Conservation (phyloP, 2,888 invertebrate genomes). For the Brenthis hecate region DNA sequence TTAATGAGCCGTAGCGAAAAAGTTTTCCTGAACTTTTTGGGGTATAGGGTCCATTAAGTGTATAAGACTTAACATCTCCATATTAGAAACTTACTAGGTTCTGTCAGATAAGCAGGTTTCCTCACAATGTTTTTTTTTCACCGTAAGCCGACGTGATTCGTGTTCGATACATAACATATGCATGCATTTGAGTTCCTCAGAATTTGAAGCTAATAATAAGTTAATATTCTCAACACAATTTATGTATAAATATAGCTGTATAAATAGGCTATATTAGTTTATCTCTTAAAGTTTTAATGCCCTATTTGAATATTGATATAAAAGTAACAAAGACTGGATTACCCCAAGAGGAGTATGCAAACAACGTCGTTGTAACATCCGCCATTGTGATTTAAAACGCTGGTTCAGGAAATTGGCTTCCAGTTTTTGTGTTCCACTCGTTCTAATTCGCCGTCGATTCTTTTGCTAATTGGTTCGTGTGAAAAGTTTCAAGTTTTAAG, state of each 20-base stretch:
- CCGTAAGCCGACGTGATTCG: too few species aligned
- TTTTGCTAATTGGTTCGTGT: conserved; percentile 64
- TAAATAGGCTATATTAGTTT: background rate
- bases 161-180: too few species aligned
- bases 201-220: too few species aligned
- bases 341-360: conserved; percentile 27
- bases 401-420: conserved; percentile 52
- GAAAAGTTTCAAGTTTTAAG: conserved; percentile 27
- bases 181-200: too few species aligned
- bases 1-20: too few species aligned
- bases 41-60: too few species aligned
- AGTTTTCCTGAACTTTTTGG: too few species aligned
- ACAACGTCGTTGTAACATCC: conserved; percentile 36
- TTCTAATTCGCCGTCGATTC: conserved; percentile 64
- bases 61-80: too few species aligned
- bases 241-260: background rate
- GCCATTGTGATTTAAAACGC: conserved; percentile 44
- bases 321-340: conserved; percentile 18
- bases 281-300: background rate
- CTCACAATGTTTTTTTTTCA: too few species aligned
- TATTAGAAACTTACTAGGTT: too few species aligned
- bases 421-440: conserved; percentile 48
- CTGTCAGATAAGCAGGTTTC: too few species aligned
- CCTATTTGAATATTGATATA: background rate
- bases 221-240: too few species aligned